These are phyloP conservation scores for Furnarius figulus DNA, from an alignment of 2,113 vertebrate species.

Conservation along the genomic window DNA sequence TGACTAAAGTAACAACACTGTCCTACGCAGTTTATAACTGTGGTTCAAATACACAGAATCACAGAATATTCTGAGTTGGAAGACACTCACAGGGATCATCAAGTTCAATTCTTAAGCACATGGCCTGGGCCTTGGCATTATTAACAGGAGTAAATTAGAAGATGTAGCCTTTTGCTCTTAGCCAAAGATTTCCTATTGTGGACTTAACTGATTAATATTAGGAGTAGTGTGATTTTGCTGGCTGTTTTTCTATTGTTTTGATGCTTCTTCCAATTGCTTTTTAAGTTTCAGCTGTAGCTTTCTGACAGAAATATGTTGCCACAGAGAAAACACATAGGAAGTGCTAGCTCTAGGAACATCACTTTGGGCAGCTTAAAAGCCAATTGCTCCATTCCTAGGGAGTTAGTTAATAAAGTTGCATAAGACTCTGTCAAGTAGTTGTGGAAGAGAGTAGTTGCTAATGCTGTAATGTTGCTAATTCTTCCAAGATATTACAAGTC, in stretches of 20 bases:
- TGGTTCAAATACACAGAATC: not conserved
- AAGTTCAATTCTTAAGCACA: not conserved
- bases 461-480: not conserved
- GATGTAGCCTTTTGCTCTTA: not conserved
- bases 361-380: not conserved
- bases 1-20: not conserved
- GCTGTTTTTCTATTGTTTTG: not conserved
- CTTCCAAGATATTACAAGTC: not conserved
- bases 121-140: not conserved
- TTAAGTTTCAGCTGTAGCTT: not conserved
- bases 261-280: not conserved
- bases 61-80: not conserved
- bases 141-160: not conserved
- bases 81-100: not conserved
- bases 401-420: not conserved
- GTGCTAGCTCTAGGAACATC: not conserved
- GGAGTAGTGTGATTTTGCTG: not conserved
- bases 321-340: not conserved
- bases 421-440: not conserved
- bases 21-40: not conserved
- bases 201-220: not conserved
- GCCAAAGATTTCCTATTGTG: not conserved
- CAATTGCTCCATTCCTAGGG: not conserved
- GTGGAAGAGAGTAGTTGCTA: not conserved
- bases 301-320: not conserved